phyloP scores from a whole-genome alignment of 1,140 invertebrate genomes.

The Tetramorium simillimum region DNA sequence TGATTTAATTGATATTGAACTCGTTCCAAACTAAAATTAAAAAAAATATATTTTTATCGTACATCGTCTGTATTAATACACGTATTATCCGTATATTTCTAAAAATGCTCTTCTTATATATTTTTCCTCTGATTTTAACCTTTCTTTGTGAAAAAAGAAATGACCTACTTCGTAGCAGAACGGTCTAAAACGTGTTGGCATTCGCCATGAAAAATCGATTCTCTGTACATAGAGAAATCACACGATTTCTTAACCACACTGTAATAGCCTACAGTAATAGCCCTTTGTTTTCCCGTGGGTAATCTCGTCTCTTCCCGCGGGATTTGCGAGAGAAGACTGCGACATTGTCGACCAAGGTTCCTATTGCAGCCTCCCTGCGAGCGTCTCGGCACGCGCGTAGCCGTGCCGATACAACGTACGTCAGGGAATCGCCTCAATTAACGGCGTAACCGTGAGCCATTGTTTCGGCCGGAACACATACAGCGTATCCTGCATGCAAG shows the following conservation, averaged over 20 bases:
- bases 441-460: constrained; percentile 61
- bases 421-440: constrained; percentile 64
- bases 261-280: constrained; percentile 26
- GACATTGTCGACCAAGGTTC: not conserved
- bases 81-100: not conserved
- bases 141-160: not conserved
- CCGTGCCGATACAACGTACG: constrained; percentile 51
- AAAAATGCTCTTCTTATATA: not conserved
- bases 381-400: constrained; percentile 14
- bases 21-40: not conserved
- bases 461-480: constrained; percentile 56
- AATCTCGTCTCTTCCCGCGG: not conserved
- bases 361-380: not conserved
- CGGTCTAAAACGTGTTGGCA: not conserved
- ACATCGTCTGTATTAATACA: not conserved
- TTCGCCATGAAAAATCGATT: constrained; percentile 1
- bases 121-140: not conserved
- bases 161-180: not conserved
- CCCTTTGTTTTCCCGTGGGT: constrained; percentile 32
- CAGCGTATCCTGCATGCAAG: not conserved
- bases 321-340: not conserved
- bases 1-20: not conserved
- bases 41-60: not conserved
- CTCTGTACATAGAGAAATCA: not conserved
- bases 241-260: constrained; percentile 22